These are phyloP conservation scores for Tachypleus tridentatus DNA, from an alignment of 1,140 invertebrate species.

Conservation along the genomic window DNA sequence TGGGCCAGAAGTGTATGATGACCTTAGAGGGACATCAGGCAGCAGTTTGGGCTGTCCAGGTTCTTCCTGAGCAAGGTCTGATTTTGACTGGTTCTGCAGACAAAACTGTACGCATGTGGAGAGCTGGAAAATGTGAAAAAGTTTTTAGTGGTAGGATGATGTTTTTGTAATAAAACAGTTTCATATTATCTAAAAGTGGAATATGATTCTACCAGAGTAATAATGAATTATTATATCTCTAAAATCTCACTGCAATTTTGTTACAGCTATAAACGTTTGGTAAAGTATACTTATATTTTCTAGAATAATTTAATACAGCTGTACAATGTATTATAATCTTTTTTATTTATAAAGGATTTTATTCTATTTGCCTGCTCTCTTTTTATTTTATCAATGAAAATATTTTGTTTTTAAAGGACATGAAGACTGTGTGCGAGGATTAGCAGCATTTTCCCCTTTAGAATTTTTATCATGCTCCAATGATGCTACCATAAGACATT, in stretches of 20 bases:
- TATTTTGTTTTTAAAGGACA: slow-evolving; percentile 47
- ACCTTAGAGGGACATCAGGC: slow-evolving; percentile 58
- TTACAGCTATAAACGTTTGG: no score
- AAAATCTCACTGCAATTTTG: no score
- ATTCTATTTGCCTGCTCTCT: slow-evolving; percentile 10
- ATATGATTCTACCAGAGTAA: no score
- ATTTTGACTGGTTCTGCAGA: slow-evolving; percentile 83
- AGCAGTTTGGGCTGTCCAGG: slow-evolving; percentile 77
- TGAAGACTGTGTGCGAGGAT: slow-evolving; percentile 74
- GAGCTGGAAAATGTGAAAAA: slow-evolving; percentile 36
- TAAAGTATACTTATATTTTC: no score
- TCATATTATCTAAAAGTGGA: no score
- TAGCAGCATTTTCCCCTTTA: slow-evolving; percentile 51
- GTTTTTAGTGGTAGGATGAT: slow-evolving; percentile 32
- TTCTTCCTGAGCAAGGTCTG: slow-evolving; percentile 39
- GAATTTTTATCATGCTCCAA: slow-evolving; percentile 81
- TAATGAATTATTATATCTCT: no score
- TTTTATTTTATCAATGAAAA: neutral
- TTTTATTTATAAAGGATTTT: slow-evolving; percentile 11
- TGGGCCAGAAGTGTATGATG: slow-evolving; percentile 38
- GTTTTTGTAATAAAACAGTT: neutral
- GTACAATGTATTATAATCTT: slow-evolving; percentile 9
- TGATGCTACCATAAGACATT: slow-evolving; percentile 69
- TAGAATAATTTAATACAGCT: neutral
- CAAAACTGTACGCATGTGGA: slow-evolving; percentile 76